These are phyloP conservation scores for Penaeus chinensis DNA, from an alignment of 1,140 invertebrate genomes.

Conservation along the genomic window DNA sequence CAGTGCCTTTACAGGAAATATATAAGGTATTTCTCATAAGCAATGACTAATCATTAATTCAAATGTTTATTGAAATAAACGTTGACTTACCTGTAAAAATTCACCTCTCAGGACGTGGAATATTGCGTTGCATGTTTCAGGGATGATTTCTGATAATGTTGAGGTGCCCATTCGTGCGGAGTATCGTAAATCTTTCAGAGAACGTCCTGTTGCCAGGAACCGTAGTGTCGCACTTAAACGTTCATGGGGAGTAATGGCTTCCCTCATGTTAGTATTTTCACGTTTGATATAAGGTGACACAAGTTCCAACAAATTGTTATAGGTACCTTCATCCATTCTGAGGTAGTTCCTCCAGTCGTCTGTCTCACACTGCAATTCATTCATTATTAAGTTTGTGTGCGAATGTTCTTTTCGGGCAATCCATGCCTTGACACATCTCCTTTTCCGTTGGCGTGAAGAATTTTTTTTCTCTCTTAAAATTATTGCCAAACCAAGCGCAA, in stretches of 20 bases:
- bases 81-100: slow-evolving; percentile 37
- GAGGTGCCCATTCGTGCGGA: slow-evolving; percentile 4
- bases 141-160: slow-evolving; percentile 25
- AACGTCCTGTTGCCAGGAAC: slow-evolving; percentile 35
- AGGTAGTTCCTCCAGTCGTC: slow-evolving; percentile 38
- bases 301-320: slow-evolving; percentile 39
- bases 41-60: too few species aligned
- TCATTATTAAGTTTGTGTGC: too few species aligned
- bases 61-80: too few species aligned
- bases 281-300: slow-evolving; percentile 42
- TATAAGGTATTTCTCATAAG: too few species aligned
- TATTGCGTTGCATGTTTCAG: slow-evolving; percentile 28
- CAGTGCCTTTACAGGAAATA: too few species aligned
- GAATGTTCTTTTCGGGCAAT: too few species aligned
- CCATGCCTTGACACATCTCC: too few species aligned
- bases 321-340: slow-evolving; percentile 41
- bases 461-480: too few species aligned
- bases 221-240: slow-evolving; percentile 14
- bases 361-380: slow-evolving; percentile 24
- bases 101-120: slow-evolving; percentile 28
- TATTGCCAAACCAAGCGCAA: too few species aligned
- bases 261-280: slow-evolving; percentile 46
- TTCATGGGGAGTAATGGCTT: slow-evolving; percentile 45
- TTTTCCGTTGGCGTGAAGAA: too few species aligned
- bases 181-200: slow-evolving; percentile 25